Conservation (phyloP, 2,888 invertebrate species). For the Pristionchus fissidentatus region DNA sequence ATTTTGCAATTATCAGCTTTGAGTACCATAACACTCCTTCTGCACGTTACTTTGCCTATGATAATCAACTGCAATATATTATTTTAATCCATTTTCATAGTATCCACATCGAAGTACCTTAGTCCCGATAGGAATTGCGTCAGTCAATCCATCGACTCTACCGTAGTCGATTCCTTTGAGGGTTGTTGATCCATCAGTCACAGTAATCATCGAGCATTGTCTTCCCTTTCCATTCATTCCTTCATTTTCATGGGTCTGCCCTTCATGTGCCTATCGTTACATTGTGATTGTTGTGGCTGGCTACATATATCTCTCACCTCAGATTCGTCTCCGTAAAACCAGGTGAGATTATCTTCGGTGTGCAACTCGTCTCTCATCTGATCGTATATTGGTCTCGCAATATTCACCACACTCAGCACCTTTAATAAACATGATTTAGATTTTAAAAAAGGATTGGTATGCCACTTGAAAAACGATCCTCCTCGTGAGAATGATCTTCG, state of each 20-base stretch:
- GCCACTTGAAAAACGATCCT: constrained; percentile 55
- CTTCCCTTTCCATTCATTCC: background rate
- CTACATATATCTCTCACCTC: background rate
- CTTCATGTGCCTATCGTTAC: background rate
- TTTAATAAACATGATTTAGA: background rate
- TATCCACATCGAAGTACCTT: background rate
- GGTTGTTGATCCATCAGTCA: constrained; percentile 37
- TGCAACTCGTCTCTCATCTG: constrained; percentile 28
- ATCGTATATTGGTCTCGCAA: constrained; percentile 32
- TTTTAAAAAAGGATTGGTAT: background rate
- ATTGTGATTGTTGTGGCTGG: background rate
- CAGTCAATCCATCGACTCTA: constrained; percentile 1
- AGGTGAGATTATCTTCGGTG: constrained; percentile 39
- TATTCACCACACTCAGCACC: constrained; percentile 19
- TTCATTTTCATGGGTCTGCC: background rate
- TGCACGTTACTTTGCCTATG: constrained; percentile 26
- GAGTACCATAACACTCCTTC: constrained; percentile 32
- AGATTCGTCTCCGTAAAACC: constrained; percentile 42
- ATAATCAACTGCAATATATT: constrained; percentile 27
- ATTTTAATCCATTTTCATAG: too few relatives aligned
- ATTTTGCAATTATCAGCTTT: constrained; percentile 13
- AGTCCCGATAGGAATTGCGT: constrained; percentile 39
- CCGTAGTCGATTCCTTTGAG: constrained; percentile 39
- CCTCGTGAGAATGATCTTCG: constrained; percentile 52
- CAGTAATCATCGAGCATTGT: background rate